Conservation (phyloP, 2,888 invertebrate genomes). For the Anarsia innoxiella region DNA sequence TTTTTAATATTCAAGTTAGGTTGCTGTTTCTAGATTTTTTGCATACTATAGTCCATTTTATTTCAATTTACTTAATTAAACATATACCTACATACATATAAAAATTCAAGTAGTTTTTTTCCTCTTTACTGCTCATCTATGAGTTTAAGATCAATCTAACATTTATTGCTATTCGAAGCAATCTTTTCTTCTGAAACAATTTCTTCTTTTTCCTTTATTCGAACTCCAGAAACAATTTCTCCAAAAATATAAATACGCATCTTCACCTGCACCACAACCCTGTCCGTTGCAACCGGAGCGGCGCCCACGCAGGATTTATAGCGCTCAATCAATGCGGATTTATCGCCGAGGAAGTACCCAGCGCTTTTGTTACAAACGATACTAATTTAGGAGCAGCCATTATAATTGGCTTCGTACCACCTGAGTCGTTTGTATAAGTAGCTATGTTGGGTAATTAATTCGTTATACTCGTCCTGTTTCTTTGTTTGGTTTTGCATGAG, state of each 20-base stretch:
- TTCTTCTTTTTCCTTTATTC: neutral
- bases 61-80: no score
- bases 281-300: constrained; percentile 40
- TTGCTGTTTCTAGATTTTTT: no score
- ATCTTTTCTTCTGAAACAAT: neutral
- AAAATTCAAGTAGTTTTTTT: neutral
- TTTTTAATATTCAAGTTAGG: no score
- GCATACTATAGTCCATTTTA: no score
- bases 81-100: no score
- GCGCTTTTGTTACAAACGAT: constrained; percentile 51
- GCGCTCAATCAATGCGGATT: constrained; percentile 74
- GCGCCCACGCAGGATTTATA: constrained; percentile 64
- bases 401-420: constrained; percentile 53
- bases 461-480: neutral
- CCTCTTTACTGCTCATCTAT: neutral
- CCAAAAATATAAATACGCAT: neutral
- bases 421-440: constrained; percentile 9
- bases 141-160: neutral
- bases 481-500: neutral
- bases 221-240: neutral
- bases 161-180: neutral
- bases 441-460: constrained; percentile 6
- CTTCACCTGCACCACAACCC: constrained; percentile 27
- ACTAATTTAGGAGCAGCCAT: constrained; percentile 53
- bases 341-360: constrained; percentile 63